phyloP scores from a whole-genome alignment of 2,888 invertebrate species.

The Cheilosia vernalis region DNA sequence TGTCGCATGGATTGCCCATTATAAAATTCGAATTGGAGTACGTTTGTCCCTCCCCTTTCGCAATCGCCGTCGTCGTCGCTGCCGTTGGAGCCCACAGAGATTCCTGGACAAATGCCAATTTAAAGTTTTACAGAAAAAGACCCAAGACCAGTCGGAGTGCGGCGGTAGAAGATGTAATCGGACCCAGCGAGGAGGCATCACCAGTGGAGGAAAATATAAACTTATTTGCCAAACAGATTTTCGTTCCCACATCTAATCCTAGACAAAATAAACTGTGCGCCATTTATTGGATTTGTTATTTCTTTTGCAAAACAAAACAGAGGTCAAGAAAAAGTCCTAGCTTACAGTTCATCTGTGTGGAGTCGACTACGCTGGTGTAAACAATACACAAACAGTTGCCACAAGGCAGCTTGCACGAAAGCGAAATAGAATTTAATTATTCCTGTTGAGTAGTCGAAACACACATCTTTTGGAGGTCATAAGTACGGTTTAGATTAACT shows the following conservation, averaged over 20 bases:
- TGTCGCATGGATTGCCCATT: conserved; percentile 62
- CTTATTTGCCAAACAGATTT: conserved; percentile 57
- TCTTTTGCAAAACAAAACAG: conserved; percentile 36
- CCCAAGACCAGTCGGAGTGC: not conserved
- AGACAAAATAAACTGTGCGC: conserved; percentile 9
- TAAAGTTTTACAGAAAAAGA: conserved; percentile 46
- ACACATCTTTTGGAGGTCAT: conserved; percentile 61
- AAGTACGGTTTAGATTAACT: conserved; percentile 53
- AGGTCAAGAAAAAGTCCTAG: conserved; percentile 25
- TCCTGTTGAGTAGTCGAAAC: conserved; percentile 55
- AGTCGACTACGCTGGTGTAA: not conserved
- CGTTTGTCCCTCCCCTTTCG: not conserved
- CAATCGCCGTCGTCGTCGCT: conserved; percentile 3
- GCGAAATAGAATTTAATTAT: conserved; percentile 68
- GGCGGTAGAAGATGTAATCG: conserved; percentile 30
- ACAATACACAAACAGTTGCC: conserved; percentile 12
- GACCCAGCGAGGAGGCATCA: conserved; percentile 23
- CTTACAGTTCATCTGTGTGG: conserved; percentile 9
- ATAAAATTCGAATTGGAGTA: conserved; percentile 62
- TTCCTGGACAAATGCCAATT: conserved; percentile 69
- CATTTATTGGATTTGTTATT: conserved; percentile 32
- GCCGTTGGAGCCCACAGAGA: conserved; percentile 15
- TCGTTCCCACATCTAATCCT: conserved; percentile 19
- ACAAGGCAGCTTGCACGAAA: conserved; percentile 15
- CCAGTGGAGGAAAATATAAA: conserved; percentile 39